phyloP scores from a whole-genome alignment of 2,797 vertebrate species.

The Tokudaia tokunoshimensis region DNA sequence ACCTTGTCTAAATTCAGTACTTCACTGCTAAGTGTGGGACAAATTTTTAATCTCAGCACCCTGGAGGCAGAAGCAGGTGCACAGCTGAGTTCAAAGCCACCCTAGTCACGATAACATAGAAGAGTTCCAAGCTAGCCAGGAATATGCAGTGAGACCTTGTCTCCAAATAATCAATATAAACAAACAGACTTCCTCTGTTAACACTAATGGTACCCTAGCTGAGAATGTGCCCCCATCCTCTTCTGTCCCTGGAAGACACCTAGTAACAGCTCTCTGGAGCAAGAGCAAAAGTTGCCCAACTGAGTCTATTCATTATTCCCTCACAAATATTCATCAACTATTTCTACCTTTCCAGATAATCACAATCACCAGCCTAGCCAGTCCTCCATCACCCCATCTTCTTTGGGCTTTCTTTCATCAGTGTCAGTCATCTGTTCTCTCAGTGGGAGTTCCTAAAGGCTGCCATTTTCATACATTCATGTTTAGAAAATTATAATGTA shows the following conservation, averaged over 20 bases:
- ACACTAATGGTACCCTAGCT: neutral
- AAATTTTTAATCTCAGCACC: too few species aligned
- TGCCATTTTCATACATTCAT: slow-evolving; percentile 79
- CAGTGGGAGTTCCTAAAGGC: slow-evolving; percentile 73
- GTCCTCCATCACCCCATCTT: neutral
- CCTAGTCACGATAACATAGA: neutral
- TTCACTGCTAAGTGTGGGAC: neutral
- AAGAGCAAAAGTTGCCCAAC: neutral
- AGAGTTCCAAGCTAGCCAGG: neutral
- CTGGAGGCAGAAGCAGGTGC: neutral
- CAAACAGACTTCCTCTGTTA: neutral
- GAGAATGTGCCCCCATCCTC: accelerated
- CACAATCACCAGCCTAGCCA: neutral
- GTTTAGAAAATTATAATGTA: slow-evolving; percentile 78
- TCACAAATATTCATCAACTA: neutral
- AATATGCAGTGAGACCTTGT: too few species aligned
- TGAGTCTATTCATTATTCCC: neutral
- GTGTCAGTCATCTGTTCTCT: slow-evolving; percentile 70
- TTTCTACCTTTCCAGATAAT: neutral
- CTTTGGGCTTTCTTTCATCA: slow-evolving; percentile 21
- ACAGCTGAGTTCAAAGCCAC: too few species aligned
- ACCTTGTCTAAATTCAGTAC: slow-evolving; percentile 15
- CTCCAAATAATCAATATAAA: neutral
- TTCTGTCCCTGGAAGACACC: neutral
- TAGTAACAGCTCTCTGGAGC: neutral